A percentile compares a stretch with the other conserved stretches of the same genome.
Conservation (phyloP, 2,113 vertebrate genomes). For the Periophthalmodon schlosseri region DNA sequence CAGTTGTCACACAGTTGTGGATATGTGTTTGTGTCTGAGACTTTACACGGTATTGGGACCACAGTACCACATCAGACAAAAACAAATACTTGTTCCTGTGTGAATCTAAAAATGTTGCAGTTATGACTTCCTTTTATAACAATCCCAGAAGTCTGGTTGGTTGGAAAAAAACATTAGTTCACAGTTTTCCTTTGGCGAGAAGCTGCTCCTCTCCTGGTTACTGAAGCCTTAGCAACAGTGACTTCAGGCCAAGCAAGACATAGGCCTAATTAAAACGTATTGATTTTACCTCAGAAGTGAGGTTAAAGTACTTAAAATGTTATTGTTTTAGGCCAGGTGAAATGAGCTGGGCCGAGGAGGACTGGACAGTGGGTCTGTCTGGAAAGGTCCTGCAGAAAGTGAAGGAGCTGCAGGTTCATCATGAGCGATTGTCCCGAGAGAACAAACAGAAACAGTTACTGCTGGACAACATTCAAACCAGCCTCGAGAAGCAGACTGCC, state of each 20-base stretch:
- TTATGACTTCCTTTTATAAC: constrained; percentile 15
- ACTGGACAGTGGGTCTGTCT: constrained; percentile 81
- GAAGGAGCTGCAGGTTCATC: constrained; percentile 75
- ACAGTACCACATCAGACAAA: neutral
- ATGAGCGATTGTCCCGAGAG: constrained; percentile 77
- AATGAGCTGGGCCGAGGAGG: constrained; percentile 84
- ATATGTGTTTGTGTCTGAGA: neutral
- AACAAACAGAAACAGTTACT: constrained; percentile 81
- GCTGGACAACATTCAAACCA: constrained; percentile 75
- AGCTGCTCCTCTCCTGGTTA: constrained; percentile 37
- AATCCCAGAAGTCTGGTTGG: constrained; percentile 18
- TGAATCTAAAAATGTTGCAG: neutral
- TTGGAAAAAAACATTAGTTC: constrained; percentile 57
- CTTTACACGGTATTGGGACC: too few species aligned
- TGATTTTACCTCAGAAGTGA: constrained; percentile 15
- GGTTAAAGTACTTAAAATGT: neutral
- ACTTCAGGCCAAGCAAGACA: neutral
- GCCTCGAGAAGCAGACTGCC: constrained; percentile 75
- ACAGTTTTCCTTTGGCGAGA: constrained; percentile 50
- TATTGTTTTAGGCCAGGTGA: constrained; percentile 22
- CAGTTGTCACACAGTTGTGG: neutral
- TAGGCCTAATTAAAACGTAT: constrained; percentile 24
- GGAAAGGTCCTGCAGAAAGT: constrained; percentile 76
- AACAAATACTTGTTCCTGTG: neutral
- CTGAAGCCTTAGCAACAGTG: constrained; percentile 53